Evolutionary conservation across 2,797 vertebrate genomes (phyloP), one percentile per base, ranked within the genome.

Genomic region (Tapirus indicus): DNA sequence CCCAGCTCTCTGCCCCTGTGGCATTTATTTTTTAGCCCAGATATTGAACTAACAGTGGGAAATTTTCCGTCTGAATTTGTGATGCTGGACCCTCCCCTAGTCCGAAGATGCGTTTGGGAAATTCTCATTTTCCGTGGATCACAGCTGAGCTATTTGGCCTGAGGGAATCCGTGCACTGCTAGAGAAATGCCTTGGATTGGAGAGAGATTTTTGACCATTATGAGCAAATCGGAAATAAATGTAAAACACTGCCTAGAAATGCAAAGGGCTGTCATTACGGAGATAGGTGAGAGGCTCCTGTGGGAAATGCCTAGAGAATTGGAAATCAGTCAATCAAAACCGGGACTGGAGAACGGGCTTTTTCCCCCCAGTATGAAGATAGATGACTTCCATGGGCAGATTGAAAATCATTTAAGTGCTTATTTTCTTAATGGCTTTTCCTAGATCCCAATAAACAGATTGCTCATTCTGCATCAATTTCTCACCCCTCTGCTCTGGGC

Each of bases 61-160:
- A 97, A 97, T 97, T 98, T 98, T 98, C 98, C 92, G 68, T 97
- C 96, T 97, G 97, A 98, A 97, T 97, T 44, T 78, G 96, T 56
- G 97, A 95, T 97, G 79, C 97, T 1, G 52, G 97, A 97, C 97
- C 95, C 97, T 98, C 96, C 97, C 95, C 91, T 94, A n/a, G 94
- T 97, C 95, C 18, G 0, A 96, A 97, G 97, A 96, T n/a, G 66
- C 62, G 47, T 97, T 89, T 93, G 97, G 98, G 97, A 98, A 98
- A 98, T 98, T 98, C 97, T 98, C 97, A 98, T 98, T 98, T 98
- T 98, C 97, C 68, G 60, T 97, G 97, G 98, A 98, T 98, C 97
- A 97, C 97, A 97, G 98, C 97, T 97, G 97, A 98, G 97, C 96
- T 97, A 97, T 98, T 97, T 97, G 97, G 97, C 98, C 98, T 97